Conservation (phyloP, 1,140 invertebrate genomes). For the Chironomus striatipennis region DNA sequence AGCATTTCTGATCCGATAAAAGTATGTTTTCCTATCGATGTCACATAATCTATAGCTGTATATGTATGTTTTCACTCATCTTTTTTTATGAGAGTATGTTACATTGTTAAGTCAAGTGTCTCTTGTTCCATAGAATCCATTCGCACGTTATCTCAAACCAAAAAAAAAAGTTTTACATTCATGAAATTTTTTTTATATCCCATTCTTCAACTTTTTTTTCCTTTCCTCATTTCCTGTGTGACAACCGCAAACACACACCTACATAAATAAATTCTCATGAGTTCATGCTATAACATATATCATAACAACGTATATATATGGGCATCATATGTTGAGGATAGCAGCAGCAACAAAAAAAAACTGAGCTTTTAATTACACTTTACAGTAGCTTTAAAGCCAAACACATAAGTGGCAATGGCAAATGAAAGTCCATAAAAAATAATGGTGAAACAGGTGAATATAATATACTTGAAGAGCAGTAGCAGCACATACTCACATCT, state of each 20-base stretch:
- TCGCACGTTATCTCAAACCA: too few species aligned
- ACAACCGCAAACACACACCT: not conserved
- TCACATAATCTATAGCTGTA: not conserved
- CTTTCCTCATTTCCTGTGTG: not conserved
- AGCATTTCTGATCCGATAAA: too few species aligned
- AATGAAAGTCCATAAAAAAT: not conserved
- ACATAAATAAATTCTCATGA: not conserved
- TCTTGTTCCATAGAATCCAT: not conserved
- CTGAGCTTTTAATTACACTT: slow-evolving; percentile 23
- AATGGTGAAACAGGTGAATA: slow-evolving; percentile 16
- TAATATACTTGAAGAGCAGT: not conserved
- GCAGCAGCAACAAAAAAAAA: not conserved
- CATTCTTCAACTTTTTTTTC: not conserved
- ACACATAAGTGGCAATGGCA: not conserved
- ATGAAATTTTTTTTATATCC: not conserved
- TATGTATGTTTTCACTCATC: not conserved
- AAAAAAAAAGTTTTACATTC: too few species aligned
- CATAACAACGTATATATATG: not conserved
- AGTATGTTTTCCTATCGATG: not conserved
- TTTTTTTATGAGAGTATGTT: not conserved
- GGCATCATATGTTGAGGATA: not conserved
- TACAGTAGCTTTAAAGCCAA: slow-evolving; percentile 19
- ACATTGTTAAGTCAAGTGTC: slow-evolving; percentile 12
- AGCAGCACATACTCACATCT: not conserved
- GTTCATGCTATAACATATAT: not conserved